Base-by-base conservation (phyloP, 2,113 vertebrate species). In the Helogale parvula region DNA sequence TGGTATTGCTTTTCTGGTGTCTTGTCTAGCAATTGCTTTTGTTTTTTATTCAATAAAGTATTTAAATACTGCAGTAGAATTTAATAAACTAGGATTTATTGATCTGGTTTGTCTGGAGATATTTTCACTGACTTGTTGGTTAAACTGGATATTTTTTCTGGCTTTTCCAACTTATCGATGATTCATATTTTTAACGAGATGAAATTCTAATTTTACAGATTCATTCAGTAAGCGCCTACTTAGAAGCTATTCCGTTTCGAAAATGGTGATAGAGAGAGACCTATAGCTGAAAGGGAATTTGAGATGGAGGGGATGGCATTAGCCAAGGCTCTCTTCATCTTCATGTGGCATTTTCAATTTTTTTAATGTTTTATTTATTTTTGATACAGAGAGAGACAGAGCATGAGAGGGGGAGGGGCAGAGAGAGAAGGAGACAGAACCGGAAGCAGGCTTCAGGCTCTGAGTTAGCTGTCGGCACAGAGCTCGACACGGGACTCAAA, bases 1-100 rank as follows among this genome's bases (percentile, higher is more conserved):
- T 35, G 3, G 11, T 65, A 60, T 89, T 94, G 27, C 0, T 1
- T 76, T 80, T 85, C 57, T 25, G 31, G 3, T 80, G 5, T 93
- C 38, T 90, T 7, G 60, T 96, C 47, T 71, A 68, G 35, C 7
- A 33, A 33, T 14, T 92, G 0, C 27, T 29, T 81, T 76, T 54
- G 60, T 92, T 88, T 87, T 69, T 52, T 27, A n/a, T 95, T 69
- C 45, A 86, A 21, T 68, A 54, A 90, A 7, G 33, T 80, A 72
- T 79, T 93, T 90, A 95, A 91, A 65, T 3, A 38, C 27, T 96
- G 68, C 57, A 89, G 27, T 90, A 77, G 35, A 71, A 81, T 52
- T 93, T 57, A 89, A 54, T 93, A 72, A 81, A 82, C 10, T 77
- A 17, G 81, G 5, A 1, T 66, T 76, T 76, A 76, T 76, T 77